A percentile compares a stretch with the other conserved stretches of the same genome.
Evolutionary conservation across 2,113 vertebrate genomes (phyloP).

Genomic region (Andinoacara biseriatus): DNA sequence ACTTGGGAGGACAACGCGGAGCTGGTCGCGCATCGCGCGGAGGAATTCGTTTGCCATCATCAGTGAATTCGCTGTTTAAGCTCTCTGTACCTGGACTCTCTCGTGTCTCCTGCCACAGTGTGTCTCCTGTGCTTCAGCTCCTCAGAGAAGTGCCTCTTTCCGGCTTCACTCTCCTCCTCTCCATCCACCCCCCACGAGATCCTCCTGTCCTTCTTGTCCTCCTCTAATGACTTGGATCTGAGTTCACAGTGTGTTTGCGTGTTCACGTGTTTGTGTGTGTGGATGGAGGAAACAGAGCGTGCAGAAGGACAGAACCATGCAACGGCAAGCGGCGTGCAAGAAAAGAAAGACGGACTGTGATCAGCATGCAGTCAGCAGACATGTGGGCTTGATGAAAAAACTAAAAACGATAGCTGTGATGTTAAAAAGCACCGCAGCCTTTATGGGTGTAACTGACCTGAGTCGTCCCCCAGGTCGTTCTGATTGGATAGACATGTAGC

Average conservation of each 20-base stretch:
- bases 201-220: conserved; percentile 80
- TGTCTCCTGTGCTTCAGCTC: conserved; percentile 80
- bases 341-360: conserved; percentile 43
- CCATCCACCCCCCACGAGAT: conserved; percentile 76
- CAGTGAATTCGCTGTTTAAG: accelerated
- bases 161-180: conserved; percentile 69
- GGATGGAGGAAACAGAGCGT: conserved; percentile 6
- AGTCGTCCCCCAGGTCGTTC: conserved; percentile 91
- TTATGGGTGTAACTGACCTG: conserved; percentile 81
- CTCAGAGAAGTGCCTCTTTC: conserved; percentile 71
- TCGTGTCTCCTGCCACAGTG: conserved; percentile 78
- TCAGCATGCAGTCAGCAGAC: conserved; percentile 50
- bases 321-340: conserved; percentile 49
- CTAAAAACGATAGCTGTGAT: accelerated
- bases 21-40: not conserved
- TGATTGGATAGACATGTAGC: conserved; percentile 98
- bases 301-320: conserved; percentile 47
- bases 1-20: not conserved
- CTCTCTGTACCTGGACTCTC: conserved; percentile 73
- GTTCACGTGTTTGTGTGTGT: not conserved
- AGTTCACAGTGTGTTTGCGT: conserved; percentile 23
- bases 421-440: not conserved
- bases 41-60: not conserved
- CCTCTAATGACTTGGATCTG: conserved; percentile 82
- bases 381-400: not conserved